Percentiles rank a stretch among this genome's conserved stretches.
phyloP scores from a whole-genome alignment of 2,797 vertebrate genomes.

The Ptychobarbus kaznakovi region DNA sequence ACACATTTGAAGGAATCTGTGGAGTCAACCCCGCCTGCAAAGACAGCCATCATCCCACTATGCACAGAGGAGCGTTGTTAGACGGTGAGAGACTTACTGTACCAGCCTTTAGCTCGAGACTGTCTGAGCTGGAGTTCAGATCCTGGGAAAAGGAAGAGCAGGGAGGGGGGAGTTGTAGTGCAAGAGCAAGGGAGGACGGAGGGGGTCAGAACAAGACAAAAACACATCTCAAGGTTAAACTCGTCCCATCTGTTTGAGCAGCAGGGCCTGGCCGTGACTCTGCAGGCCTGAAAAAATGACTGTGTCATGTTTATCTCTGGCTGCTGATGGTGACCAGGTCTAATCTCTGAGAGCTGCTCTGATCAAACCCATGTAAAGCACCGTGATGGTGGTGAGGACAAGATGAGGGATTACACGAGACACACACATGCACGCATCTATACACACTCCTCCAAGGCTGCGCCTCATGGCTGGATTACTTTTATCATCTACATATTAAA shows the following conservation, averaged over 20 bases:
- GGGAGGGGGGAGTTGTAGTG: slow-evolving; percentile 68
- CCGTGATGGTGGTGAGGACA: slow-evolving; percentile 28
- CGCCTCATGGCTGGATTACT: neutral
- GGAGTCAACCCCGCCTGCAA: slow-evolving; percentile 64
- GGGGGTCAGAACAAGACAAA: slow-evolving; percentile 55
- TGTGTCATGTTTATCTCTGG: slow-evolving; percentile 46
- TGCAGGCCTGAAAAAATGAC: slow-evolving; percentile 22
- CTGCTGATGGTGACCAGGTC: slow-evolving; percentile 32
- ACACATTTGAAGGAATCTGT: slow-evolving; percentile 65
- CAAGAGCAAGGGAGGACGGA: slow-evolving; percentile 68
- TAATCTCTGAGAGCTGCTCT: slow-evolving; percentile 46
- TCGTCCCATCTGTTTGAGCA: slow-evolving; percentile 32
- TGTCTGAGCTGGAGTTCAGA: slow-evolving; percentile 88
- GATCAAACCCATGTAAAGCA: slow-evolving; percentile 13
- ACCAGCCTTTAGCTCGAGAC: slow-evolving; percentile 85
- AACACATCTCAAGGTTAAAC: slow-evolving; percentile 51
- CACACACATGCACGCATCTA: neutral
- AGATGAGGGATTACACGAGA: slow-evolving; percentile 42
- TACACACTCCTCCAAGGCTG: neutral
- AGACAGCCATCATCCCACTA: slow-evolving; percentile 77
- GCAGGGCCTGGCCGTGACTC: slow-evolving; percentile 41
- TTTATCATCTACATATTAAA: neutral
- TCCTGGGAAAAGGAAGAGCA: slow-evolving; percentile 84
- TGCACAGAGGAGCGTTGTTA: slow-evolving; percentile 63
- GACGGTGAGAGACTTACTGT: slow-evolving; percentile 86